phyloP scores from a whole-genome alignment of 2,113 vertebrate genomes.

The Tauraco erythrolophus region DNA sequence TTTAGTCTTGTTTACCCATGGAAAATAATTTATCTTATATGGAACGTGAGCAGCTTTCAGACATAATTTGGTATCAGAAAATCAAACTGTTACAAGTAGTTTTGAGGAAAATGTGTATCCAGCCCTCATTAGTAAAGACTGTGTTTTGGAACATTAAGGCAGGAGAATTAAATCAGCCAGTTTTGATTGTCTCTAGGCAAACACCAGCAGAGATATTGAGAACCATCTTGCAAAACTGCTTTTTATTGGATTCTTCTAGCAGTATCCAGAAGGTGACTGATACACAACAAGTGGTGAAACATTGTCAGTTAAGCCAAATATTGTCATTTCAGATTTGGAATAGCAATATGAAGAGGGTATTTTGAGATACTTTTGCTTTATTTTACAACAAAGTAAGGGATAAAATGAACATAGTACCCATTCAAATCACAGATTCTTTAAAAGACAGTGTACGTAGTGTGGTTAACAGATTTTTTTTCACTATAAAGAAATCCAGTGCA shows the following conservation, averaged over 20 bases:
- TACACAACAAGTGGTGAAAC: neutral
- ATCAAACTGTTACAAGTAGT: neutral
- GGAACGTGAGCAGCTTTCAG: neutral
- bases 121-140: neutral
- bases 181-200: neutral
- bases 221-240: neutral
- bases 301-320: neutral
- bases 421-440: neutral
- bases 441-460: neutral
- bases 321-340: neutral
- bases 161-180: neutral
- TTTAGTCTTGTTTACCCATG: neutral
- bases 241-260: neutral
- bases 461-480: neutral
- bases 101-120: neutral
- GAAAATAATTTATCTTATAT: neutral
- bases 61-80: neutral
- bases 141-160: neutral
- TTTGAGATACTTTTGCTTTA: neutral
- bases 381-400: neutral
- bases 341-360: neutral
- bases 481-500: neutral
- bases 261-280: neutral
- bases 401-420: neutral
- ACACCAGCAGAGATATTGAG: neutral